Conservation (phyloP, 2,113 vertebrate genomes). For the Physeter macrocephalus region DNA sequence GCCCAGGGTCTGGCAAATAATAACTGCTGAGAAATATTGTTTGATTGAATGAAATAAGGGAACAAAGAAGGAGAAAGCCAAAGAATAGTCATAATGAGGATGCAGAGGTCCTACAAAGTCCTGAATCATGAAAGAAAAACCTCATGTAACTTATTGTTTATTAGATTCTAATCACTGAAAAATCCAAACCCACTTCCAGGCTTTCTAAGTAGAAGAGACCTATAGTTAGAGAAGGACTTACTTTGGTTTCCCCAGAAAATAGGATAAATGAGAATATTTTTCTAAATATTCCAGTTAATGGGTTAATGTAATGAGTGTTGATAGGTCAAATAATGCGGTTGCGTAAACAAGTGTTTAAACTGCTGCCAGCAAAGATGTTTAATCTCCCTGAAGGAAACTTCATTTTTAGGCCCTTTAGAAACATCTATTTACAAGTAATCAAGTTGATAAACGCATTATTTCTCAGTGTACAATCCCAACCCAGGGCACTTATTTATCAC, state of each 20-base stretch:
- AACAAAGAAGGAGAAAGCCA: background rate
- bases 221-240: background rate
- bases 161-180: background rate
- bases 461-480: background rate
- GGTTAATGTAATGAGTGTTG: background rate
- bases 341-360: background rate
- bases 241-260: background rate
- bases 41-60: background rate
- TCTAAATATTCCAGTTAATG: background rate
- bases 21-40: background rate
- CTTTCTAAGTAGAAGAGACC: background rate
- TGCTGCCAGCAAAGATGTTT: background rate
- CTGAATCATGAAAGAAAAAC: background rate
- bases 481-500: background rate
- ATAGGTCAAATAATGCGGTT: background rate
- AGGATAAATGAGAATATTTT: background rate
- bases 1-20: background rate
- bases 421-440: conserved; percentile 19
- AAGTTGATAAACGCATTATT: background rate
- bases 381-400: background rate
- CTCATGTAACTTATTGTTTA: background rate
- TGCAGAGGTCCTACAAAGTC: background rate
- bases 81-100: background rate
- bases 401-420: background rate
- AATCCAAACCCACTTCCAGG: background rate